Evolutionary conservation across 2,888 invertebrate genomes (phyloP).

Genomic region (Limnephilus marmoratus): DNA sequence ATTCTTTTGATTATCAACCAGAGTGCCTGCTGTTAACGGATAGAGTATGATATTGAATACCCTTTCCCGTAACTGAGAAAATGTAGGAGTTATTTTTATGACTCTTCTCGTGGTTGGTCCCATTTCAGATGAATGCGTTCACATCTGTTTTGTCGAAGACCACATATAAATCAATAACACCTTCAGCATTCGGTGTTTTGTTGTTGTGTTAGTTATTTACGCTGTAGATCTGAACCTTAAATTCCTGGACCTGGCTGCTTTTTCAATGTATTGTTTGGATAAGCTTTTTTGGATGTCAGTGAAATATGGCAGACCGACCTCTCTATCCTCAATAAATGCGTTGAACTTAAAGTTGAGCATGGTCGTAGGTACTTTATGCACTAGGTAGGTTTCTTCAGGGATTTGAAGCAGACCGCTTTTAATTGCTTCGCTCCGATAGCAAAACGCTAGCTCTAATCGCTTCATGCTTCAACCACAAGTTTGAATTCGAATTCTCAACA

Average conservation of each 20-base stretch:
- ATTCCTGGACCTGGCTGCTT: neutral
- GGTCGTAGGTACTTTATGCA: neutral
- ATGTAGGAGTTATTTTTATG: neutral
- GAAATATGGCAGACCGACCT: neutral
- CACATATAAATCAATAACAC: slow-evolving; percentile 2
- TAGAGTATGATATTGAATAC: neutral
- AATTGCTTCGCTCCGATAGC: neutral
- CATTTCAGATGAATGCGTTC: neutral
- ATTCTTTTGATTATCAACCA: neutral
- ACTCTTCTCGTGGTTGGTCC: neutral
- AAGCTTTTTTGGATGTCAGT: neutral
- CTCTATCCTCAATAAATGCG: neutral
- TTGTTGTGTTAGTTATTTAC: neutral
- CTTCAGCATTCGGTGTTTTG: neutral
- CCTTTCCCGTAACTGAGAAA: neutral
- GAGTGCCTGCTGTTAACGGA: neutral
- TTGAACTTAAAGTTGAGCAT: neutral
- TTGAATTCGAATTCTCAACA: neutral
- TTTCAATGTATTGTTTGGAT: neutral
- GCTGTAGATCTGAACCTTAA: neutral
- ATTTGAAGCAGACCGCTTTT: neutral
- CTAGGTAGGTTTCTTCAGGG: neutral
- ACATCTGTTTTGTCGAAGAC: neutral
- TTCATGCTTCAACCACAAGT: neutral
- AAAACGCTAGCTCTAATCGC: neutral